Percentiles rank a stretch among this genome's conserved stretches.
phyloP scores from a whole-genome alignment of 2,888 invertebrate genomes.

The Dolichopus griseipennis region DNA sequence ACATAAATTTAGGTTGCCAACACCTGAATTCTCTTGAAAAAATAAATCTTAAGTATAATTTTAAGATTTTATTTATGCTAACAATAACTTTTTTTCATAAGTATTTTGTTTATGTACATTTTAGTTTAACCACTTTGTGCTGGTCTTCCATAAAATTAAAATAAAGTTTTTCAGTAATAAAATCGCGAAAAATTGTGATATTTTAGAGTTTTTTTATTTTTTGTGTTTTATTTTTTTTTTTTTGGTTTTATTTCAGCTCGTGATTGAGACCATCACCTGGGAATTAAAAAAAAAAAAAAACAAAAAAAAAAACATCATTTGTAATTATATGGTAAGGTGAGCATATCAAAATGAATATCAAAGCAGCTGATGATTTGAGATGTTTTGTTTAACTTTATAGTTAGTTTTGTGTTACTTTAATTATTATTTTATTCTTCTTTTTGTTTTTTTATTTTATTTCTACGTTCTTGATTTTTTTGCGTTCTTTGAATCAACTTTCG shows the following conservation, averaged over 20 bases:
- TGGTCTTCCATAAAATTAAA: neutral
- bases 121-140: neutral
- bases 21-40: too few species aligned
- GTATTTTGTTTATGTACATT: too few species aligned
- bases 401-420: neutral
- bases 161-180: neutral
- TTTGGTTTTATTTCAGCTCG: neutral
- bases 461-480: too few species aligned
- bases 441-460: neutral
- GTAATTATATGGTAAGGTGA: slow-evolving; percentile 6
- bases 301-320: neutral
- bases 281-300: neutral
- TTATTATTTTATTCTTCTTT: neutral
- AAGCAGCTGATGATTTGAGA: neutral
- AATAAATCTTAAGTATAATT: too few species aligned
- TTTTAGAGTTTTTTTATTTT: too few species aligned
- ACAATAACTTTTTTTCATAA: too few species aligned
- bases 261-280: neutral
- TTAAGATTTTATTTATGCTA: too few species aligned
- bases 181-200: neutral
- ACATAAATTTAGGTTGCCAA: too few species aligned
- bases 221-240: neutral
- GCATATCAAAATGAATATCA: slow-evolving; percentile 6
- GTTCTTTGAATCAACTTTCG: neutral
- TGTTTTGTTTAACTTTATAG: neutral